Percentiles rank a stretch among this genome's conserved stretches.
phyloP scores from a whole-genome alignment of 2,888 invertebrate species.

The Brachypalpus laphriformis region DNA sequence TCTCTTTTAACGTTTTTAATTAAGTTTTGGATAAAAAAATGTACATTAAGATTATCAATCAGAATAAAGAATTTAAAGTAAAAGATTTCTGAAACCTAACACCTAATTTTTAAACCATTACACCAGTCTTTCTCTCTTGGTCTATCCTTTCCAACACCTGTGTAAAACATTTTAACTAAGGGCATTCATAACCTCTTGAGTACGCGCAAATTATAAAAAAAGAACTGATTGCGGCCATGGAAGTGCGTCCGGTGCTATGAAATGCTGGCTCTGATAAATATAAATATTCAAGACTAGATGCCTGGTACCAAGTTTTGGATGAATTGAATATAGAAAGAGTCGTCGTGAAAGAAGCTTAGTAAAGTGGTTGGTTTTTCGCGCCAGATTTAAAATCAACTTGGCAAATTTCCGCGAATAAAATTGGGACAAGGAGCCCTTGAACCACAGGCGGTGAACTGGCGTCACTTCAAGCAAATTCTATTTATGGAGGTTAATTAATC shows the following conservation, averaged over 20 bases:
- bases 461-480: neutral
- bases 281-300: neutral
- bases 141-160: too few species aligned
- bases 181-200: too few species aligned
- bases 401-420: neutral
- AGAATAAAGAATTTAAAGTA: too few species aligned
- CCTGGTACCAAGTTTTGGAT: neutral
- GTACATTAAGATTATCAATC: too few species aligned
- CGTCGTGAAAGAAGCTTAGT: constrained; percentile 1
- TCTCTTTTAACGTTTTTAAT: too few species aligned
- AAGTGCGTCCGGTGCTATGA: neutral
- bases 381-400: constrained; percentile 2
- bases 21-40: too few species aligned
- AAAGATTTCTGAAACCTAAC: too few species aligned
- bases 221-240: neutral
- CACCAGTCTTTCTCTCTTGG: too few species aligned
- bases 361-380: constrained; percentile 15
- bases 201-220: too few species aligned
- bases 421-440: neutral
- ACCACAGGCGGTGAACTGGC: neutral
- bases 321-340: neutral
- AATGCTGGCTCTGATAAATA: neutral
- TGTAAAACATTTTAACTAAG: too few species aligned
- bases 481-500: neutral
- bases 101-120: too few species aligned